phyloP scores from a whole-genome alignment of 2,888 invertebrate genomes.

The Drosophila conformis region DNA sequence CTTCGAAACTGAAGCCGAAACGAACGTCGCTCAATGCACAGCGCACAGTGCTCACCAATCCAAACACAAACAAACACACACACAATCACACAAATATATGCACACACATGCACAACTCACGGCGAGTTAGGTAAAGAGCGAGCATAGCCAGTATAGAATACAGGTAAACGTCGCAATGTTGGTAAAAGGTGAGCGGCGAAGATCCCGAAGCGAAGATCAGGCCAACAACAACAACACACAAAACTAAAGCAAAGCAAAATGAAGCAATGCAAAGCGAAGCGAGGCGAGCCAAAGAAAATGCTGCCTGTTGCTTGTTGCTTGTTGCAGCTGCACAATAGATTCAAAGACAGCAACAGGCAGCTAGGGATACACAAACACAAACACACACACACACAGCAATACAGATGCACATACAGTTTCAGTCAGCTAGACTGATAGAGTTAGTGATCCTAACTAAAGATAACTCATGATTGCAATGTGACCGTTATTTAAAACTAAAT shows the following conservation, averaged over 20 bases:
- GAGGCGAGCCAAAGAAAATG: constrained; percentile 24
- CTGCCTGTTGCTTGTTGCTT: constrained; percentile 50
- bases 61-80: constrained; percentile 14
- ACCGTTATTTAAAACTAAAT: background rate
- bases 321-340: constrained; percentile 65
- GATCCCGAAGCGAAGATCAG: constrained; percentile 65
- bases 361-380: background rate
- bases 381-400: constrained; percentile 9
- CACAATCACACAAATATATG: constrained; percentile 11
- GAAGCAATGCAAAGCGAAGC: constrained; percentile 27
- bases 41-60: constrained; percentile 11
- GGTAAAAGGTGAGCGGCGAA: constrained; percentile 66
- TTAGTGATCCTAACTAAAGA: background rate
- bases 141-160: constrained; percentile 43
- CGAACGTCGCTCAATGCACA: constrained; percentile 37
- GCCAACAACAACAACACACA: constrained; percentile 44
- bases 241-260: constrained; percentile 64
- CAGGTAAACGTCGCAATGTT: constrained; percentile 61
- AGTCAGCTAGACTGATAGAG: constrained; percentile 27
- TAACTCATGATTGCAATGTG: background rate
- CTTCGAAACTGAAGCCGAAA: constrained; percentile 77
- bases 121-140: constrained; percentile 46
- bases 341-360: constrained; percentile 38
- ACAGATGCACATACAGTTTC: constrained; percentile 7
- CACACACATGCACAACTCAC: constrained; percentile 16